phyloP scores from a whole-genome alignment of 1,140 invertebrate species.

The Phocides pigmalion region DNA sequence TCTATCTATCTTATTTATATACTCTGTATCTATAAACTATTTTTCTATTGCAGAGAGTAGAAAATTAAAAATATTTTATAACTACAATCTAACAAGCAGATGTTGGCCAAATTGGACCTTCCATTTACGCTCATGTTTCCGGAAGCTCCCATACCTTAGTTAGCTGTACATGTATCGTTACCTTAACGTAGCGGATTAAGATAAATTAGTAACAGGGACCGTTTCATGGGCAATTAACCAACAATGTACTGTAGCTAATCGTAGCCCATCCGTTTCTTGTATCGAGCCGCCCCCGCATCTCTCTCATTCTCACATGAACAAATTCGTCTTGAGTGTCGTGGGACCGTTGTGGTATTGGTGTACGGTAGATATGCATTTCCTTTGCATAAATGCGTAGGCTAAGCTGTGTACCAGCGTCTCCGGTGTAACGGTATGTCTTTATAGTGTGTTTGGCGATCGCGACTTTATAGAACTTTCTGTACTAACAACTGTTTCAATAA shows the following conservation, averaged over 20 bases:
- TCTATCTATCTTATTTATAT: too few relatives aligned
- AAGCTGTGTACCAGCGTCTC: conserved; percentile 38
- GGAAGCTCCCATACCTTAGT: background rate
- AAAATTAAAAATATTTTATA: too few relatives aligned
- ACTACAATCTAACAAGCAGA: too few relatives aligned
- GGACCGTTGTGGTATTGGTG: conserved; percentile 25
- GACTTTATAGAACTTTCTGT: conserved; percentile 7
- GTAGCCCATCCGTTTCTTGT: conserved; percentile 35
- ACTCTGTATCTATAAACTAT: too few relatives aligned
- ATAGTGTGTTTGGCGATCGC: conserved; percentile 15
- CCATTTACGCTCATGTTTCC: too few relatives aligned
- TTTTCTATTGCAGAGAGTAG: too few relatives aligned
- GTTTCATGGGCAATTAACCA: conserved; percentile 48
- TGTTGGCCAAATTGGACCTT: too few relatives aligned
- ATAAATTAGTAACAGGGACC: conserved; percentile 54
- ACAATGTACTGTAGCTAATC: conserved; percentile 40
- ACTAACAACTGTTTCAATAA: background rate
- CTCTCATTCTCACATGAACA: conserved; percentile 51
- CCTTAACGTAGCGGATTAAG: conserved; percentile 46
- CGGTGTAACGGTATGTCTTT: conserved; percentile 46
- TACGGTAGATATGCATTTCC: conserved; percentile 24
- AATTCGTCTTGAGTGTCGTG: conserved; percentile 54
- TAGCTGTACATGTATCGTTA: background rate
- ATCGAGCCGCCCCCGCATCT: conserved; percentile 56
- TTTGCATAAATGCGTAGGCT: conserved; percentile 42